A percentile compares a stretch with the other conserved stretches of the same genome.
Evolutionary conservation across 2,888 invertebrate species (phyloP).

Genomic region (Myopa tessellatipennis): DNA sequence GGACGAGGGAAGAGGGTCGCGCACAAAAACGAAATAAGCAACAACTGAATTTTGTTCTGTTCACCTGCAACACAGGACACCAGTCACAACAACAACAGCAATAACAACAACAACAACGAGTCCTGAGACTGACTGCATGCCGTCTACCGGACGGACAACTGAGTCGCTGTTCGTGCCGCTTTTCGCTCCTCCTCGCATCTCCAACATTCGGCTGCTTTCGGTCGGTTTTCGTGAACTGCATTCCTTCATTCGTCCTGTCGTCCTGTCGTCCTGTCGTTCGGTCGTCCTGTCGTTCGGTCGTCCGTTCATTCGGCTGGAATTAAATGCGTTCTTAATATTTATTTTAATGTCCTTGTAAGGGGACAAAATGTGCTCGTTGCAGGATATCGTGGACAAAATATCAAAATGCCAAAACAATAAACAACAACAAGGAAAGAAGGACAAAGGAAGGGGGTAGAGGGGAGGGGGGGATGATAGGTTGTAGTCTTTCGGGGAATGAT

Average conservation of each 20-base stretch:
- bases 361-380: background rate
- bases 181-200: background rate
- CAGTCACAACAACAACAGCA: background rate
- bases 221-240: background rate
- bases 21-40: background rate
- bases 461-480: background rate
- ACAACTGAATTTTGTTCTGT: slow-evolving; percentile 13
- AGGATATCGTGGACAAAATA: background rate
- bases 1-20: background rate
- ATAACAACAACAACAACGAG: background rate
- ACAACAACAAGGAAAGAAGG: background rate
- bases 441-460: too few species aligned
- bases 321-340: slow-evolving; percentile 13
- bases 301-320: background rate
- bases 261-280: background rate
- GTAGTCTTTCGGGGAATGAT: background rate
- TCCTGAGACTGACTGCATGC: background rate
- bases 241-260: too few species aligned
- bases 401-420: background rate
- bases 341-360: slow-evolving; percentile 11
- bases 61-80: slow-evolving; percentile 10
- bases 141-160: background rate
- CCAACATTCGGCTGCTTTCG: background rate
- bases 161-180: background rate
- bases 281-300: too few species aligned